A percentile compares a stretch with the other conserved stretches of the same genome.
Conservation (phyloP, 1,140 invertebrate genomes). For the Hermetia illucens region DNA sequence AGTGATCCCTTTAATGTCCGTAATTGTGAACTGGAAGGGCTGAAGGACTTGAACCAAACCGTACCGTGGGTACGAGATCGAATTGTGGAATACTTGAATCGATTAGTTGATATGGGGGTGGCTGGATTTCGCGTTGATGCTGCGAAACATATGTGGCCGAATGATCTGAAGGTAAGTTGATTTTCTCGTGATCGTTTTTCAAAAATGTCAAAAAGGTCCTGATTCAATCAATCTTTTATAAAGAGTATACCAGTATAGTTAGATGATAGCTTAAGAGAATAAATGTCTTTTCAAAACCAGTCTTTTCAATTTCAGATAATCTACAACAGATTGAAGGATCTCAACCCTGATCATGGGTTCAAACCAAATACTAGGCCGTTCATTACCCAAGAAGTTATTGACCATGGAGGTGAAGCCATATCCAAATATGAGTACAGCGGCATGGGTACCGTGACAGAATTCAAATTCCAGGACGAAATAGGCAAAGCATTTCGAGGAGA, state of each 20-base stretch:
- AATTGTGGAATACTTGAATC: conserved; percentile 51
- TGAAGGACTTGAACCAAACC: conserved; percentile 53
- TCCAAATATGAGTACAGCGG: conserved; percentile 41
- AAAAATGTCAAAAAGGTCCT: neutral
- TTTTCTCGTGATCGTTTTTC: neutral
- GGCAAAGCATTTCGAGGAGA: conserved; percentile 39
- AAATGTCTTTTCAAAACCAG: conserved; percentile 25
- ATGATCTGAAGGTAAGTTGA: conserved; percentile 51
- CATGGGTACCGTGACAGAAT: conserved; percentile 61
- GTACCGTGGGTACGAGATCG: conserved; percentile 46
- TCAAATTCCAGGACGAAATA: conserved; percentile 44
- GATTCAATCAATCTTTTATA: too few species aligned
- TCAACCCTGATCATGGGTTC: conserved; percentile 47
- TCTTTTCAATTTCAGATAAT: conserved; percentile 14
- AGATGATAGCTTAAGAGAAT: conserved; percentile 36
- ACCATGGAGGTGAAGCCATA: conserved; percentile 39
- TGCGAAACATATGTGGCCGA: conserved; percentile 68
- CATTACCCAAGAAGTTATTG: conserved; percentile 75
- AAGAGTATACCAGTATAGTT: too few species aligned
- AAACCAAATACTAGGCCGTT: conserved; percentile 40
- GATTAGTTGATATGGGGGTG: conserved; percentile 52
- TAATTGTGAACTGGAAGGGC: conserved; percentile 51
- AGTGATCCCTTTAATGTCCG: conserved; percentile 39
- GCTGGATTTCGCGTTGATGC: conserved; percentile 61
- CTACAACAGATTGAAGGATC: conserved; percentile 33